Base-by-base conservation (phyloP, 2,888 invertebrate genomes). In the Agonopterix subpropinquella region DNA sequence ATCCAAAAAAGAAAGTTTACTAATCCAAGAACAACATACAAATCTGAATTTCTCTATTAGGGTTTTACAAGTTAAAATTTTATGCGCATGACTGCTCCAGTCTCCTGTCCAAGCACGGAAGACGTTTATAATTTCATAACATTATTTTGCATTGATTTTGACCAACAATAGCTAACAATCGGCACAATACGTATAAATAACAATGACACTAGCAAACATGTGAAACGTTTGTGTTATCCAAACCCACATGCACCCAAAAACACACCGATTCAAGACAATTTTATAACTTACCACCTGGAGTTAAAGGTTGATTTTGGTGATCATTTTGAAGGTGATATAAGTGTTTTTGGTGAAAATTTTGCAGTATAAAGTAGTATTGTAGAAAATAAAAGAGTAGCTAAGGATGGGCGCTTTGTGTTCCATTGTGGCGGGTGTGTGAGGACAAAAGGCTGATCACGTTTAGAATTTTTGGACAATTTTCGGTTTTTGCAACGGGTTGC, bases 141-240 rank as follows among this genome's bases (percentile, higher is more conserved):
- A 88, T 88, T 88, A 88, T 87, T 86, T 87, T 85, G 70, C 85
- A 86, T 86, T 82, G 85, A 86, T 85, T 73, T 67, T 59, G 57
- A 49, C 65, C 67, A 73, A 85, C 86, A 82, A 83, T 70, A 62
- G 62, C 54, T 77, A 84, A 87, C 86, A 88, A 87, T 82, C 58
- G 57, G 62, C 59, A 88, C 86, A 87, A 88, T 84, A 70, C 80
- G 85, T 83, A 68, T 84, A 82, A 73, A 77, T 85, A 86, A 88
- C 88, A 87, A 88, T 88, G 87, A 86, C 84, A 82, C 78, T 83
- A 80, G 78, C 86, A 87, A 88, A 88, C 87, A 88, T 79, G 76
- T 73, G 83, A 86, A 78, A 79, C 80, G 74, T 71, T 65, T 56
- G 61, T 57, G 63, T 65, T 54, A n/a, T 39, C 2, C 42, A 52